phyloP scores from a whole-genome alignment of 2,888 invertebrate species.

The Synanthedon vespiformis region DNA sequence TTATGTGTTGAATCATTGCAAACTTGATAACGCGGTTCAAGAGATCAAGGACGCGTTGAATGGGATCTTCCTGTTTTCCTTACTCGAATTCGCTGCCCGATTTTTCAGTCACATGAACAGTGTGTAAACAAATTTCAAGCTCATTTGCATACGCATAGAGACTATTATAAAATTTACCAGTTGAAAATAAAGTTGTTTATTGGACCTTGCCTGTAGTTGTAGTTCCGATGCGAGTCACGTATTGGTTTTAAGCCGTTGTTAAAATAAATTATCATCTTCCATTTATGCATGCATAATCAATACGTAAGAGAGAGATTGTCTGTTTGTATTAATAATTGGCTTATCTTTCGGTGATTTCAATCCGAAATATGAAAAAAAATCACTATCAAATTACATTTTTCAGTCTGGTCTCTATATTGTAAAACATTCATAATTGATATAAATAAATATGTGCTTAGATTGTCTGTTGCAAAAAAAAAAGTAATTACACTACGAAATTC shows the following conservation, averaged over 20 bases:
- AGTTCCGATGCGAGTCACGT: conserved; percentile 44
- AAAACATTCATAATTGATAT: too few relatives aligned
- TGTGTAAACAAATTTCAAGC: conserved; percentile 16
- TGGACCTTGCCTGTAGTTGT: conserved; percentile 26
- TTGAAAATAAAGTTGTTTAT: conserved; percentile 8
- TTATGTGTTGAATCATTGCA: not conserved
- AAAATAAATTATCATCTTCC: not conserved
- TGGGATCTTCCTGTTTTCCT: conserved; percentile 60
- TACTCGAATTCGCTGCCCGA: conserved; percentile 21
- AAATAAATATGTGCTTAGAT: too few relatives aligned
- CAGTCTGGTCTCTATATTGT: too few relatives aligned
- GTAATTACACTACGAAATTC: not conserved
- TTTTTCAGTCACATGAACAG: conserved; percentile 7
- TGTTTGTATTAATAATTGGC: not conserved
- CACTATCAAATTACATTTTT: too few relatives aligned
- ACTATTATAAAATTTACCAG: conserved; percentile 7
- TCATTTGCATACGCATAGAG: conserved; percentile 16
- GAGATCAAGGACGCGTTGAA: conserved; percentile 28
- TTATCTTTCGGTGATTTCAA: not conserved
- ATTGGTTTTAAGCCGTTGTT: conserved; percentile 10
- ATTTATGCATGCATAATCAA: not conserved
- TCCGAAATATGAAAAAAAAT: too few relatives aligned
- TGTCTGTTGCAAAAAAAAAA: not conserved
- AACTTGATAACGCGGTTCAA: conserved; percentile 6
- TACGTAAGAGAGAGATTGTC: not conserved